Base-by-base conservation (phyloP, 2,888 invertebrate genomes). In the Pseudococcus viburni region DNA sequence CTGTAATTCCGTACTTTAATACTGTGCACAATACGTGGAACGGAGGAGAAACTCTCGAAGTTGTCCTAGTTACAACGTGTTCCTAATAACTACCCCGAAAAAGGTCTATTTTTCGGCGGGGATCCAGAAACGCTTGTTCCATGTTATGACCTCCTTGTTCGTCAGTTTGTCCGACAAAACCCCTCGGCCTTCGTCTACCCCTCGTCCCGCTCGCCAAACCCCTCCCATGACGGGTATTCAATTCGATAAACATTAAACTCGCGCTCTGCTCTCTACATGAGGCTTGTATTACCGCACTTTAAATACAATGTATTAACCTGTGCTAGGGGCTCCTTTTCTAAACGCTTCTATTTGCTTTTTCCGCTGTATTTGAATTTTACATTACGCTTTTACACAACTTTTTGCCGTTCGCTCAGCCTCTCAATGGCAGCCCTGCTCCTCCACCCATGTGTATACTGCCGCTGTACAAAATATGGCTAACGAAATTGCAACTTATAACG, bases 61-160 rank as follows among this genome's bases (percentile, higher is more conserved):
- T 64, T 86, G 86, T 86, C 86, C 86, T 86, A 86, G 86, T 86
- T 86, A 86, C 73, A 86, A 86, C 86, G 86, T 68, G 86, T 83
- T 83, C 68, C 88, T 89, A 89, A 89, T 89, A 89, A 88, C 89
- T 80, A 84, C 73, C 59, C 59, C 87, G 83, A 89, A 88, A 89
- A 86, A 89, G 88, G 87, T 77, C 88, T 88, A 89, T 89, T 89
- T 89, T 89, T 88, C 89, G 89, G 89, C 88, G 89, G 88, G 88
- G 89, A 83, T 88, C 51, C 80, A 89, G 88, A 89, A 89, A 86
- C 89, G 86, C 89, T 89, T 89, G 89, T 89, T 88, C 89, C 87
- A 80, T 89, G 89, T 89, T 88, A 88, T 88, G 88, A 89, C 89
- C 89, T 88, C 89, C 89, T 89, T 89, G 89, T 89, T 89, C 89